Evolutionary conservation across 2,888 invertebrate genomes (phyloP).

Genomic region (Euzophera pinguis): DNA sequence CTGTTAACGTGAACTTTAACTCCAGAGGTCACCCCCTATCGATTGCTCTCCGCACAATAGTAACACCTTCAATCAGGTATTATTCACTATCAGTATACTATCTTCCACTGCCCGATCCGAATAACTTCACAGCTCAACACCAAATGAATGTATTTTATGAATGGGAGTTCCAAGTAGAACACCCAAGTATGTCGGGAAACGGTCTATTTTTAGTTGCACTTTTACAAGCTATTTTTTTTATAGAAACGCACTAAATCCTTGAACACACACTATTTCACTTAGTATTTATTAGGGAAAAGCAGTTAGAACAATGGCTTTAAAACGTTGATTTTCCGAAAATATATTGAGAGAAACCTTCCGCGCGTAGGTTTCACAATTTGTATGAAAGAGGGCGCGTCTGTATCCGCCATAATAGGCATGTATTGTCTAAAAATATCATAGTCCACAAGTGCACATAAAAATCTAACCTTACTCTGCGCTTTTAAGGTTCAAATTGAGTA

Average conservation of each 20-base stretch:
- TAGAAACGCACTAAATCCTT: conserved; percentile 24
- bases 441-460: conserved; percentile 16
- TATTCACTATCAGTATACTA: conserved; percentile 35
- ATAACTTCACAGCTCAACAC: conserved; percentile 56
- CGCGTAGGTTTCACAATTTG: conserved; percentile 64
- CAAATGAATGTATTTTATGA: conserved; percentile 71
- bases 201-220: conserved; percentile 59
- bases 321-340: conserved; percentile 60
- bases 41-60: conserved; percentile 25
- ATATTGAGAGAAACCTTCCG: conserved; percentile 64
- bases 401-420: conserved; percentile 57
- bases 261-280: conserved; percentile 36
- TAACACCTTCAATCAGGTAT: conserved; percentile 22
- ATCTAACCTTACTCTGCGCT: conserved; percentile 21
- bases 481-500: conserved; percentile 28
- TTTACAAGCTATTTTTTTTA: conserved; percentile 26
- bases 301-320: conserved; percentile 38
- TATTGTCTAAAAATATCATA: conserved; percentile 74
- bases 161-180: conserved; percentile 58
- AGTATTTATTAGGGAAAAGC: conserved; percentile 30
- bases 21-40: conserved; percentile 19
- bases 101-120: conserved; percentile 38
- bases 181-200: conserved; percentile 46
- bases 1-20: conserved; percentile 1
- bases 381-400: conserved; percentile 74